Base-by-base conservation (phyloP, 2,888 invertebrate genomes). In the Amphipoea lucens region DNA sequence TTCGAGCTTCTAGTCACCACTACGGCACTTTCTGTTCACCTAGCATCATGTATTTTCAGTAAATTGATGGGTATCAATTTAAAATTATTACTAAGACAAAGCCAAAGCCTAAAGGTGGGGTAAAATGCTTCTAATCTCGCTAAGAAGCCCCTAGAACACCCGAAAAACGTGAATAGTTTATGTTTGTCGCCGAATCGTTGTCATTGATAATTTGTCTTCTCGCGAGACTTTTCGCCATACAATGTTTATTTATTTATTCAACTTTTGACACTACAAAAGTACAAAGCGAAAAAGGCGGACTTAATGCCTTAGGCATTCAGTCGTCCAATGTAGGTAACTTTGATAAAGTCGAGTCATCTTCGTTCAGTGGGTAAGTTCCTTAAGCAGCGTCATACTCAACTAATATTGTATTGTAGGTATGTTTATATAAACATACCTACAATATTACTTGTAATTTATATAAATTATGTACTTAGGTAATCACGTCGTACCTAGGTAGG, bases 281-380 rank as follows among this genome's bases (percentile, higher is more conserved):
- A 20, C 6, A 67, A n/a, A 60, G n/a, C 4, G n/a, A n/a, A n/a
- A 69, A 57, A 48, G 29, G 29, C 45, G 5, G n/a, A 68, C n/a
- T 17, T 42, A 23, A 42, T 14, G 23, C 42, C 12, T 23, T 14
- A n/a, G 7, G 9, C 67, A 67, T 40, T 68, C 45, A 29, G 45
- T 45, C 45, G 2, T n/a, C 36, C 60, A 76, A 40, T 51, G n/a
- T n/a, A n/a, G n/a, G 12, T 48, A n/a, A 62, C 48, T 62, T 48
- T 29, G 3, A n/a, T 76, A 40, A 48, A 62, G 48, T 23, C 48
- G 51, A 76, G 79, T 36, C 79, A 54, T 42, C 14, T 60, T 76
- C 78, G 48, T 51, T 62, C 40, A 29, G n/a, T 70, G 36, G 23
- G 14, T 17, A 14, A n/a, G 7, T 45, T 51, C 36, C 17, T 4